These are phyloP conservation scores for Lasiurus borealis DNA, from an alignment of 2,113 vertebrate species.

Conservation along the genomic window DNA sequence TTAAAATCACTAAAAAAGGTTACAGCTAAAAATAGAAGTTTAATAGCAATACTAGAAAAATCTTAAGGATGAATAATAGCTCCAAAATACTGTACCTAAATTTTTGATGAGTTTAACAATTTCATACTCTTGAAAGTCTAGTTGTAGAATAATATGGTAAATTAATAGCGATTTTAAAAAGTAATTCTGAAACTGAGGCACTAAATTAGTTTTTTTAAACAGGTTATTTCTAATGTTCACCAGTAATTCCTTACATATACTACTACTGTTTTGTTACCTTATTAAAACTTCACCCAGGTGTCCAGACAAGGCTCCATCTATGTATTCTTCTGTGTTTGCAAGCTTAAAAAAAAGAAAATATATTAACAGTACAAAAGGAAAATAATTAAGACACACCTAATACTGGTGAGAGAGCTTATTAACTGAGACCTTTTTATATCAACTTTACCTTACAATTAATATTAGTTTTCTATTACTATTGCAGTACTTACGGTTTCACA, in stretches of 20 bases:
- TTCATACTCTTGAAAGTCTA: constrained; percentile 34
- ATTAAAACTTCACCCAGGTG: constrained; percentile 98
- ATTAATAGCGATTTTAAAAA: background rate
- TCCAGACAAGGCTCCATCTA: constrained; percentile 97
- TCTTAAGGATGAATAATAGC: background rate
- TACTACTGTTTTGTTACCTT: constrained; percentile 88
- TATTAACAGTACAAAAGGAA: constrained; percentile 25
- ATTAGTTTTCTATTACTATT: constrained; percentile 41
- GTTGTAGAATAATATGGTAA: constrained; percentile 9
- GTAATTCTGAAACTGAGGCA: background rate
- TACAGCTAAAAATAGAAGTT: background rate
- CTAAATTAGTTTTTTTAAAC: background rate
- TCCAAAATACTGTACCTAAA: constrained; percentile 48
- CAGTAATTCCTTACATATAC: constrained; percentile 10
- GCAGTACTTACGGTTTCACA: constrained; percentile 31
- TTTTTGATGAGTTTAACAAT: constrained; percentile 37
- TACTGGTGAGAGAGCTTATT: constrained; percentile 17
- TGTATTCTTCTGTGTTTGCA: constrained; percentile 99
- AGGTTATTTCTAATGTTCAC: constrained; percentile 30
- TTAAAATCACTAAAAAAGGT: constrained; percentile 1
- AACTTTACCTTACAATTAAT: constrained; percentile 8
- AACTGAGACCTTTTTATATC: constrained; percentile 6
- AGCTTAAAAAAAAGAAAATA: constrained; percentile 87
- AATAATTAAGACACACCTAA: constrained; percentile 5
- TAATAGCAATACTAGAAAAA: constrained; percentile 28